phyloP scores from a whole-genome alignment of 2,113 vertebrate genomes.

The Mohoua ochrocephala region DNA sequence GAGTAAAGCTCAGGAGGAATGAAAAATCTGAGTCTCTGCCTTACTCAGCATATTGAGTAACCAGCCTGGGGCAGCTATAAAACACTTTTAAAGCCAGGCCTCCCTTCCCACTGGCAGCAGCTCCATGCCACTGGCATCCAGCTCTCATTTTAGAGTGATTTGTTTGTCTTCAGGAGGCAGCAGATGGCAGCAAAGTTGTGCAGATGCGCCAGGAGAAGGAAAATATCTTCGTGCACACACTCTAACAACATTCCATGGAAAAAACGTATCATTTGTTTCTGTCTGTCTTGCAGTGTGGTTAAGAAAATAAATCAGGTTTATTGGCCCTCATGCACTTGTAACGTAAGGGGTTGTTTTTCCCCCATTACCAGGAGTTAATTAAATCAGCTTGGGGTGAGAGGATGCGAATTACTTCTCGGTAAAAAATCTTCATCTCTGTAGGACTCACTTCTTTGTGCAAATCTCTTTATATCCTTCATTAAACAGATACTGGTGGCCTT shows the following conservation, averaged over 20 bases:
- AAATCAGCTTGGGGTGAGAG: neutral
- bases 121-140: neutral
- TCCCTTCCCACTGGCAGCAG: conserved; percentile 1
- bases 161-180: conserved; percentile 57
- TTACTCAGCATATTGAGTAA: conserved; percentile 41
- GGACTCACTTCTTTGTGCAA: neutral
- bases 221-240: conserved; percentile 9
- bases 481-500: neutral
- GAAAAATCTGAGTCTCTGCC: neutral
- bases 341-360: neutral
- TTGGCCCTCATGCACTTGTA: neutral
- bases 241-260: conserved; percentile 45
- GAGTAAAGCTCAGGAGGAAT: conserved; percentile 3
- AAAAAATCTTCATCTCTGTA: neutral
- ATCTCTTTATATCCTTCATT: neutral
- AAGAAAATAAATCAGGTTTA: conserved; percentile 37
- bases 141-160: conserved; percentile 19
- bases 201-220: conserved; percentile 23
- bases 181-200: conserved; percentile 74
- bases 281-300: conserved; percentile 17
- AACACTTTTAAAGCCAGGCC: neutral
- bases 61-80: neutral
- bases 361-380: neutral
- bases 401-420: neutral
- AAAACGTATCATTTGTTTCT: conserved; percentile 42